Evolutionary conservation across 2,888 invertebrate species (phyloP).

Genomic region (Stenurella melanura): DNA sequence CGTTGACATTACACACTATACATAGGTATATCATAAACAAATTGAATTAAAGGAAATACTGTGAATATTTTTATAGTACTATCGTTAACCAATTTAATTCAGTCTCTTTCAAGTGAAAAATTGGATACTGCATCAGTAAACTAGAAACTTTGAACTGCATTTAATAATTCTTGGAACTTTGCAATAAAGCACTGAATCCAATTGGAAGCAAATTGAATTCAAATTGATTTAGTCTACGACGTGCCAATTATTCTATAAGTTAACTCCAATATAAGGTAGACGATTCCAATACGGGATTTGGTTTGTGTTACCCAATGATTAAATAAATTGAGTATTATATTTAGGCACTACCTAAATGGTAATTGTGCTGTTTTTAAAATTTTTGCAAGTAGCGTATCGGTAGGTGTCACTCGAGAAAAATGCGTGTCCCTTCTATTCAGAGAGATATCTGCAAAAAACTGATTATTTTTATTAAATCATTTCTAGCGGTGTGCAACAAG

Average conservation of each 20-base stretch:
- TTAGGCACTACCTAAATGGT: too few species aligned
- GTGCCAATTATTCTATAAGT: conserved; percentile 13
- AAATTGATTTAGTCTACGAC: background rate
- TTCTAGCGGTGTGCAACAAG: too few species aligned
- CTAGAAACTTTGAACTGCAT: background rate
- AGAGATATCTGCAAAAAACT: too few species aligned
- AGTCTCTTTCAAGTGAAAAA: background rate
- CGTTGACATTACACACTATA: too few species aligned
- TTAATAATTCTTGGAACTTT: background rate
- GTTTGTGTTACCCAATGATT: background rate
- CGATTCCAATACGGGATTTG: background rate
- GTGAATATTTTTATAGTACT: background rate
- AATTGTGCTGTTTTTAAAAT: too few species aligned
- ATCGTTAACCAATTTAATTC: background rate
- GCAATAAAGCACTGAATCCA: conserved; percentile 11
- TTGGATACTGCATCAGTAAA: background rate
- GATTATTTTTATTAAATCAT: too few species aligned
- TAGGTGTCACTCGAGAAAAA: too few species aligned
- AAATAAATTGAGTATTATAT: background rate
- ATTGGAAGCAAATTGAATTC: conserved; percentile 9
- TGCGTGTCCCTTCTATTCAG: too few species aligned
- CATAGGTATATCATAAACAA: too few species aligned
- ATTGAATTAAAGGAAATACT: too few species aligned
- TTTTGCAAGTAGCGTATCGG: too few species aligned
- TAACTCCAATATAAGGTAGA: conserved; percentile 7